Evolutionary conservation across 2,888 invertebrate genomes (phyloP), one percentile per base, ranked within the genome.

Genomic region (Eudasyphora cyanicolor): DNA sequence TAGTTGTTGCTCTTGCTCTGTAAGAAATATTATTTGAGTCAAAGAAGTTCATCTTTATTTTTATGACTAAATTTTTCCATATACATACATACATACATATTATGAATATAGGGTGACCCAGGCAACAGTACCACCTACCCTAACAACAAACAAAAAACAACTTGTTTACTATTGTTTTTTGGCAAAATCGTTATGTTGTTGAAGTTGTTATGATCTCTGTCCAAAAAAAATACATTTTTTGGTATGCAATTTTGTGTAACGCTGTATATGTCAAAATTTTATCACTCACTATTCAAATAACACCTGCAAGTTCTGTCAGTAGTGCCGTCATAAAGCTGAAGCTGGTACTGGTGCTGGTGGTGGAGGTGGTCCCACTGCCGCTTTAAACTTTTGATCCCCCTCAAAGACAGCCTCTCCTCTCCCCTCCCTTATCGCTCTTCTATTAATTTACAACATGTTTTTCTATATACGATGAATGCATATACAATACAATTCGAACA

Each of bases 261-360:
- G 76, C 84, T 84, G 80, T 80, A 80, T 81, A 76, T 84, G 84
- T 84, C 84, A 67, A 73, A 81, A 76, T 81, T 84, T 81, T 81
- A 81, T 84, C 84, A 84, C 84, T 84, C 84, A 84, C 84, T 81
- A 76, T 81, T 81, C 42, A 76, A 84, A 79, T 76, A 84, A 84
- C 84, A 84, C 84, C 84, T 84, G 84, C 81, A 84, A 81, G 81
- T 24, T 21, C 24, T 10, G 19, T 64, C 21, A 35, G 17, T 35
- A 10, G 64, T 4, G 7, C 4, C 17, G 62, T 10, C 21, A 45
- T 3, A 3, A 14, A 45, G 5, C 12, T 10, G 45, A n/a, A n/a
- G 45, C 10, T 51, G 51, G 45, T n/a, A n/a, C 7, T 7, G 49
- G 45, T n/a, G 45, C 7, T 7, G 49, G 19, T 49, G 49, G 49